Percentiles rank a stretch among this genome's conserved stretches.
phyloP scores from a whole-genome alignment of 35 echinoderm and acorn worm genomes.

The Apostichopus californicus region DNA sequence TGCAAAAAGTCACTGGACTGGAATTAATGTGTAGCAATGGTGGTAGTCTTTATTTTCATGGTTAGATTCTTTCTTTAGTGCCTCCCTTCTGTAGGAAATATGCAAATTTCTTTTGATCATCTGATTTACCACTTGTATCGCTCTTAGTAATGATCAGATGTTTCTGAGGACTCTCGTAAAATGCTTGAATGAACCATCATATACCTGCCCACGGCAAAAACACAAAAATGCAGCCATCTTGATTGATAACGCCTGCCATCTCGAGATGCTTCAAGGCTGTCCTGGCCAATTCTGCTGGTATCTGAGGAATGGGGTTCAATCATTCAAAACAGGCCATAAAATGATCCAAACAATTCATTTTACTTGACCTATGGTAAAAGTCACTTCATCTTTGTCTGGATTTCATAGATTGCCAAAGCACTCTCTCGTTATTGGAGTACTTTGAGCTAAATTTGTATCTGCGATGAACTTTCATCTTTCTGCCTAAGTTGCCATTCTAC shows the following conservation, averaged over 20 bases:
- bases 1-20: too few relatives aligned
- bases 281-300: neutral
- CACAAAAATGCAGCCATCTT: neutral
- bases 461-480: too few relatives aligned
- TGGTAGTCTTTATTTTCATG: neutral
- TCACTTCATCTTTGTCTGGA: too few relatives aligned
- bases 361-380: too few relatives aligned
- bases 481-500: too few relatives aligned
- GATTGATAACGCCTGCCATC: neutral
- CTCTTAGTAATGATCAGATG: neutral
- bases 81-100: neutral
- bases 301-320: neutral
- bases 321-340: neutral
- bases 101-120: neutral
- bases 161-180: neutral
- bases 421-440: too few relatives aligned
- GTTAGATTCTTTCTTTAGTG: neutral
- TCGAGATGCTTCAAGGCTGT: neutral
- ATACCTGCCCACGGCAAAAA: neutral
- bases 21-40: too few relatives aligned
- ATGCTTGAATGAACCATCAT: neutral
- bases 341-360: neutral
- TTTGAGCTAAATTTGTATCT: too few relatives aligned
- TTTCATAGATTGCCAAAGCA: too few relatives aligned
- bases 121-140: neutral